phyloP scores from a whole-genome alignment of 2,113 vertebrate genomes.

The Craseonycteris thonglongyai region DNA sequence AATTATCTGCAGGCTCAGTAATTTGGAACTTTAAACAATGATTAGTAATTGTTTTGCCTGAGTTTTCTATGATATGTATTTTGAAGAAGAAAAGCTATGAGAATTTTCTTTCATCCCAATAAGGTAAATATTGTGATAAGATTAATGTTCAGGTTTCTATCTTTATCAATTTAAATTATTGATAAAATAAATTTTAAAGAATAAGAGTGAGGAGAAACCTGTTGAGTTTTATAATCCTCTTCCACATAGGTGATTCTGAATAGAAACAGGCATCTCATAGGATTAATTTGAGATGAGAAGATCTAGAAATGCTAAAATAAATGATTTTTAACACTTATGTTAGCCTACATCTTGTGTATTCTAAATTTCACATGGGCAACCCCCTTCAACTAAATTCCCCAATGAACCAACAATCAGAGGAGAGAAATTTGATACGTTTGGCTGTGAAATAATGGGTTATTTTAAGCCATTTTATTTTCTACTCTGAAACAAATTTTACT shows the following conservation, averaged over 20 bases:
- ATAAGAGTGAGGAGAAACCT: not conserved
- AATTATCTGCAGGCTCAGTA: not conserved
- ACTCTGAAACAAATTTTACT: not conserved
- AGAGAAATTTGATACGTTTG: not conserved
- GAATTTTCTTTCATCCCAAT: not conserved
- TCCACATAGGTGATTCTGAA: not conserved
- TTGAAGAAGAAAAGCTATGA: not conserved
- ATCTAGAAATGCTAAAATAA: constrained; percentile 21
- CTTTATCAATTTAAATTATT: not conserved
- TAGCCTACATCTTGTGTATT: not conserved
- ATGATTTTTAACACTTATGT: not conserved
- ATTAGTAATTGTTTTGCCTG: not conserved
- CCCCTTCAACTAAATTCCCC: not conserved
- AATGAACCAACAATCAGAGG: not conserved
- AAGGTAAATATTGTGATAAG: not conserved
- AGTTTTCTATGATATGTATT: not conserved
- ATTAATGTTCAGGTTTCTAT: not conserved
- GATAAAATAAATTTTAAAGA: not conserved
- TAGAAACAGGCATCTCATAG: not conserved
- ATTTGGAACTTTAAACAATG: not conserved
- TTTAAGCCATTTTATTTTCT: not conserved
- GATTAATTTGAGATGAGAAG: not conserved
- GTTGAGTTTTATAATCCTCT: not conserved
- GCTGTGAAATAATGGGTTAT: not conserved
- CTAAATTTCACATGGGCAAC: not conserved